These are phyloP conservation scores for Aphodius sticticus DNA, from an alignment of 2,888 invertebrate species.

Conservation along the genomic window DNA sequence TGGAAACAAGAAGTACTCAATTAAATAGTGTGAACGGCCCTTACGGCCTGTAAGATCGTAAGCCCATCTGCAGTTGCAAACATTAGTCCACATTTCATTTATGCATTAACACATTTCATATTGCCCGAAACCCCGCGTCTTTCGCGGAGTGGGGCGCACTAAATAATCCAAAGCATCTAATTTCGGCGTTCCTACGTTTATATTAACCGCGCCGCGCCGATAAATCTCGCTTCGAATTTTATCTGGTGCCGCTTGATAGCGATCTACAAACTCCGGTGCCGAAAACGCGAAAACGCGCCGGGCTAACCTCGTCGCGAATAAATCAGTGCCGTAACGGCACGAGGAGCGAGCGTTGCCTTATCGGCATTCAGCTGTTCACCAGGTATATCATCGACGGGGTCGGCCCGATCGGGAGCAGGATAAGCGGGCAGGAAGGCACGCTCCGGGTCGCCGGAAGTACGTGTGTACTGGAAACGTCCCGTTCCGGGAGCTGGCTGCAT, in stretches of 20 bases:
- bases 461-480: conserved; percentile 28
- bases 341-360: conserved; percentile 11
- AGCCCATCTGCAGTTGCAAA: too few species aligned
- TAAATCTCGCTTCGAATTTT: not conserved
- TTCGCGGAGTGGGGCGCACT: not conserved
- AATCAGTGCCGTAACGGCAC: conserved; percentile 5
- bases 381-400: conserved; percentile 22
- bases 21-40: too few species aligned
- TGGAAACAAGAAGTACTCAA: too few species aligned
- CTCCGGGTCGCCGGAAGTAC: conserved; percentile 29
- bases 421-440: conserved; percentile 28
- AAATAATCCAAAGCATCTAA: not conserved
- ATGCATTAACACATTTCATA: not conserved
- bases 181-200: not conserved
- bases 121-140: not conserved
- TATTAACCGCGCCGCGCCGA: not conserved
- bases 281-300: not conserved
- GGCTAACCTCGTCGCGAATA: not conserved
- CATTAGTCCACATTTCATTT: too few species aligned
- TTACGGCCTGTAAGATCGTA: too few species aligned
- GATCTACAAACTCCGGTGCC: conserved; percentile 15
- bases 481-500: conserved; percentile 20
- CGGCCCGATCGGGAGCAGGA: conserved; percentile 21
- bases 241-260: conserved; percentile 9
- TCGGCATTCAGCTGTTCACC: conserved; percentile 13